Base-by-base conservation (phyloP, 1,140 invertebrate genomes). In the Heliconius hermathena region DNA sequence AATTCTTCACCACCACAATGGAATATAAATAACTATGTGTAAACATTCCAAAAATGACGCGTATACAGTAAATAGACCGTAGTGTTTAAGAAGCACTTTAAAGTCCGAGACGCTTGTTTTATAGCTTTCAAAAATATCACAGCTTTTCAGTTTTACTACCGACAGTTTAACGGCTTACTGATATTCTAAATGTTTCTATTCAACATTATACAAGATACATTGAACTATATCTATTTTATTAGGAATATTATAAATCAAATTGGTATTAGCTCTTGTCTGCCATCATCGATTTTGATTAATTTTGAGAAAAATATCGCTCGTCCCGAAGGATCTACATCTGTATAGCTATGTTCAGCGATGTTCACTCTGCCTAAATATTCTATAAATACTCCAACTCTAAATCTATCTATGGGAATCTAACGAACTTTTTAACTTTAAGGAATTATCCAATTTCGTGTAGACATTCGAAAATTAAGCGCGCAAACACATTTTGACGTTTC, bases 51-150 rank as follows among this genome's bases (percentile, higher is more conserved):
- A 79, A 84, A 81, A 74, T 85, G 78, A 83, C 82, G 71, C 75
- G 79, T 82, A 84, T 77, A 79, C 81, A 79, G 77, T 83, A 86
- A 84, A 83, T 88, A 81, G 79, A 84, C 60, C 76, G 71, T 80
- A 87, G 85, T 85, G 84, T 88, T 88, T 85, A 83, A 83, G 84
- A 85, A 84, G 83, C 71, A 38, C 83, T 82, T 83, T 88, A 78
- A 83, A 84, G 78, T 80, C 76, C 73, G 84, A 87, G 84, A 86
- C 83, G 87, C 85, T 75, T 81, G 77, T 79, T 88, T 88, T 88
- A 89, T 80, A 71, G 82, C 81, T 84, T 83, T 84, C 86, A 88
- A 90, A 66, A 90, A 89, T 90, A 90, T 87, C 85, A 79, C 85
- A 77, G 82, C 80, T 81, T 83, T 85, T 81, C 79, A 66, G 78